Evolutionary conservation across 2,113 vertebrate species (phyloP), one percentile per base, ranked within the genome.

Genomic region (Halcyon senegalensis): DNA sequence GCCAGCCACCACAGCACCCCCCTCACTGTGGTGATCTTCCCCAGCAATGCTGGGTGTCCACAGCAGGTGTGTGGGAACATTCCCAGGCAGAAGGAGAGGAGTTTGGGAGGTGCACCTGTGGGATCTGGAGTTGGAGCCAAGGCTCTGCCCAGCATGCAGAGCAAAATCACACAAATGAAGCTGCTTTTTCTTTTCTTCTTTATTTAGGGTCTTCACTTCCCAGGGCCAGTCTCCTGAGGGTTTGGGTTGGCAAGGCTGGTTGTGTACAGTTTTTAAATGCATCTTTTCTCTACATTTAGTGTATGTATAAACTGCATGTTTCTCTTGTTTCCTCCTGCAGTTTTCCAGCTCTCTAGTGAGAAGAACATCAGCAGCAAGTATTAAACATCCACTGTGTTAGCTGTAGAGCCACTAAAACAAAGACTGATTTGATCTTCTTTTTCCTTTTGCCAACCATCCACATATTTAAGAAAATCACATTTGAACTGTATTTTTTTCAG

Each of bases 1-100:
- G 58, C 19, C 0, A 1, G 41, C 23, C 30, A 58, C 51, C 30
- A 16, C 4, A 7, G 31, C 60, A 53, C 15, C 16, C 3, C 60
- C 12, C 28, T 72, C 3, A 0, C 0, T 0, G 5, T 3, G 5
- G 15, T 16, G 10, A 25, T 41, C 44, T 59, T 68, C 24, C 43
- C 28, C n/a, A 30, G 41, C 0, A 0, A 10, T 7, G 8, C 6
- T 1, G 2, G 3, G 17, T 35, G 31, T 30, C 44, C 4, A 1
- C 10, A 3, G 43, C 5, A 44, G 58, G 28, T 1, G 0, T 14
- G n/a, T 23, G 46, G 28, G 39, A 17, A 18, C 5, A 2, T 70
- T 72, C 39, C 21, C 53, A 6, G 58, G 70, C 46, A 64, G 41
- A 6, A 43, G 30, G 5, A n/a, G 9, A 18, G 84, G 70, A 69